Evolutionary conservation across 2,888 invertebrate species (phyloP).

Genomic region (Catocala nupta): DNA sequence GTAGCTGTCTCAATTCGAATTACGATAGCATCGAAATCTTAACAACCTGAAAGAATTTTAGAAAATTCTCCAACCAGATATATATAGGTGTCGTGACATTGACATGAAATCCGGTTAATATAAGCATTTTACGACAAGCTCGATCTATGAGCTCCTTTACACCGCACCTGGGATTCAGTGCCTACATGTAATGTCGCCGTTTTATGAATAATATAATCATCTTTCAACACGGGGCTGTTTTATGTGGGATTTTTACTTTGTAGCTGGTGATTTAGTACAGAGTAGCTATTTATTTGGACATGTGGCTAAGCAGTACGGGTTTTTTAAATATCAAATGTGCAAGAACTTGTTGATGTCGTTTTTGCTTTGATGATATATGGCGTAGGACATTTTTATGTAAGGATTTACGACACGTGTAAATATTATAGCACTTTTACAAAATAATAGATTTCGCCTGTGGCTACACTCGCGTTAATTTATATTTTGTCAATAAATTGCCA

Average conservation of each 20-base stretch:
- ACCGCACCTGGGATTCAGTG: conserved; percentile 35
- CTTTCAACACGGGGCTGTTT: conserved; percentile 33
- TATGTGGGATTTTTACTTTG: conserved; percentile 42
- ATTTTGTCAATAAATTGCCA: too few species aligned
- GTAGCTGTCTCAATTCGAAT: too few species aligned
- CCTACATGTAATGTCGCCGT: conserved; percentile 26
- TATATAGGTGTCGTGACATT: neutral
- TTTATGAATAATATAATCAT: conserved; percentile 51
- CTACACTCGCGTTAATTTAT: too few species aligned
- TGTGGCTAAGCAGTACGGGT: neutral
- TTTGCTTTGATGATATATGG: too few species aligned
- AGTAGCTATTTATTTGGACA: conserved; percentile 6
- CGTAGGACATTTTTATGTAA: too few species aligned
- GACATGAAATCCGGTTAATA: conserved; percentile 1
- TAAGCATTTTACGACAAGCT: conserved; percentile 18
- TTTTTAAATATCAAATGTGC: neutral
- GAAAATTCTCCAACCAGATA: too few species aligned
- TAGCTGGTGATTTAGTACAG: conserved; percentile 21
- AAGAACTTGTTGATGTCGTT: too few species aligned
- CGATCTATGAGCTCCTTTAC: conserved; percentile 35
- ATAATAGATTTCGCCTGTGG: too few species aligned
- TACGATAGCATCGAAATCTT: too few species aligned
- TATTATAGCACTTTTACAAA: too few species aligned
- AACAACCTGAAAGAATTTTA: too few species aligned
- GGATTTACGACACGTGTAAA: too few species aligned